These are phyloP conservation scores for Rhaphigaster nebulosa DNA, from an alignment of 2,888 invertebrate species.

Conservation along the genomic window DNA sequence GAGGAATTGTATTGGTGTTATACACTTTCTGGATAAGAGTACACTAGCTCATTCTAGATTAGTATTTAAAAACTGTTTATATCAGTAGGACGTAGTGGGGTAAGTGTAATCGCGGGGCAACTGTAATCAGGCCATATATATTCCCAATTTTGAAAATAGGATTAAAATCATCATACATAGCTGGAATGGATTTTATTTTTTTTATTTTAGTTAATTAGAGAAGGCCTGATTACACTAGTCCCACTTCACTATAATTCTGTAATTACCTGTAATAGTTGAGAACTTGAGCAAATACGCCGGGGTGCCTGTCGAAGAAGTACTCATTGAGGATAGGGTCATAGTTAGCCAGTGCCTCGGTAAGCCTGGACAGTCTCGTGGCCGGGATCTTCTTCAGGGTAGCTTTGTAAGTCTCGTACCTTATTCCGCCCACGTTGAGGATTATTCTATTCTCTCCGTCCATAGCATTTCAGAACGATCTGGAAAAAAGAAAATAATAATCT, in stretches of 20 bases:
- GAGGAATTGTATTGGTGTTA: too few relatives aligned
- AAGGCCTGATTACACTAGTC: too few relatives aligned
- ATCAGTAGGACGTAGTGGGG: too few relatives aligned
- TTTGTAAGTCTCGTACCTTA: conserved; percentile 82
- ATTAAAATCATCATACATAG: too few relatives aligned
- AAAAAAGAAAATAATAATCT: neutral
- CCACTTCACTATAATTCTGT: neutral
- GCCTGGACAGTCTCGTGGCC: conserved; percentile 84
- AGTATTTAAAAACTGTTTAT: too few relatives aligned
- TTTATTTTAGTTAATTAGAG: too few relatives aligned
- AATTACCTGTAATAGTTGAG: conserved; percentile 85
- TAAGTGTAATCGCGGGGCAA: too few relatives aligned
- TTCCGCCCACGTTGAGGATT: conserved; percentile 94
- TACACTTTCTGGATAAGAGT: too few relatives aligned
- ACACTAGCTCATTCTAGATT: too few relatives aligned
- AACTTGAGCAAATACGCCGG: conserved; percentile 91
- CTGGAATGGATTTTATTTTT: too few relatives aligned
- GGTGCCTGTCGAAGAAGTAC: conserved; percentile 90
- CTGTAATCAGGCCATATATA: too few relatives aligned
- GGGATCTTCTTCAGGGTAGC: conserved; percentile 91
- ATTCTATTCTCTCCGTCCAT: conserved; percentile 95
- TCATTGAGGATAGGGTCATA: conserved; percentile 91
- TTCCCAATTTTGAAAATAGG: too few relatives aligned
- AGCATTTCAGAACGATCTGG: conserved; percentile 61
- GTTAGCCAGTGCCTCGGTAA: conserved; percentile 88